Evolutionary conservation across 2,888 invertebrate species (phyloP), one percentile per base, ranked within the genome.

Genomic region (Mylabris sibirica): DNA sequence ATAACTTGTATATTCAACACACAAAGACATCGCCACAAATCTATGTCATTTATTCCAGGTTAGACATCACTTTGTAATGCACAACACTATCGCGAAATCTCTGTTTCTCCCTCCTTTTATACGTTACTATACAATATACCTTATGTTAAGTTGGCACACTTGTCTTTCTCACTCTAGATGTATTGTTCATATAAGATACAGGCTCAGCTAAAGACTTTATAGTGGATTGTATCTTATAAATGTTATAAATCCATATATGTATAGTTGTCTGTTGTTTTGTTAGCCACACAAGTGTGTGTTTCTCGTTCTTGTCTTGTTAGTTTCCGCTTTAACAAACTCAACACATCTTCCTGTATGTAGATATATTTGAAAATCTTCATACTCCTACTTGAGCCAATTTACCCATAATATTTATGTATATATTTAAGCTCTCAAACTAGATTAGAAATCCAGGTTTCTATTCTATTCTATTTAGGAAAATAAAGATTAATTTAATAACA

Each of bases 141-240:
- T 49, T 83, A 81, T 77, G 78, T 78, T 64, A 79, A 78, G 78
- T 83, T 80, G 78, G 79, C 80, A 78, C 76, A 78, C 78, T 75
- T 74, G 78, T 77, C 76, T 49, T 49, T 49, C 49, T 77, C 78
- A 44, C 77, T 60, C 72, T 76, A 78, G 80, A 82, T 81, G 81
- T 79, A 84, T 84, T 84, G 83, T 84, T 81, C 80, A 22, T 49
- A 49, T 49, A 77, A 71, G 77, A 75, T 74, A 76, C 71, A 72
- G 79, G 76, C 79, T 80, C 79, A 78, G 77, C 79, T 80, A 80
- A 81, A 82, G 81, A 82, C 81, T 82, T 82, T 82, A 81, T 81
- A 84, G 83, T 83, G 83, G 84, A 84, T 84, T 83, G 82, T 80
- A 79, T 82, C 82, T 83, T 81, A 81, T 81, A 82, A 83, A 82